Base-by-base conservation (phyloP, 2,113 vertebrate genomes). In the Girardinichthys multiradiatus region DNA sequence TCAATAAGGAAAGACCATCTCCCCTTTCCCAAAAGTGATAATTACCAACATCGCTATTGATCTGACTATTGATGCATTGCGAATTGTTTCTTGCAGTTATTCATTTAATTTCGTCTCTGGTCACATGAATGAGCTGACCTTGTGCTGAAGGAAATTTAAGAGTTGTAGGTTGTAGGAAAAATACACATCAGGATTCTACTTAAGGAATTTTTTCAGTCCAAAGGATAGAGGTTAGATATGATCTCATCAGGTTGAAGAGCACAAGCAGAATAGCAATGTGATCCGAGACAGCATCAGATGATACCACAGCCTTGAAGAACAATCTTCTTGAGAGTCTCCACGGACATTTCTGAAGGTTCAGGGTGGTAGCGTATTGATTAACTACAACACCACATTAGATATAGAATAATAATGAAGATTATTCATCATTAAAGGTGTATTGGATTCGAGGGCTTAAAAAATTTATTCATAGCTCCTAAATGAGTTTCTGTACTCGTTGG, bases 11-110 rank as follows among this genome's bases (percentile, higher is more conserved):
- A 90, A 92, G 74, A 87, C 81, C 90, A 90, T 90, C 89, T 92
- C 90, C 88, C 82, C 42, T 83, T 79, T 95, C 93, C 94, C 94
- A 88, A 90, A 92, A 94, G 93, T 94, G 90, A 94, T 93, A 93
- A 95, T 95, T 95, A 94, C 90, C 87, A 91, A 91, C 92, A 93
- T 92, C 82, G 78, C 85, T 93, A 94, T 95, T 82, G 94, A 95
- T 93, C 92, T 15, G 64, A 80, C 75, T 93, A 94, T 93, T 77
- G 94, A 95, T 93, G 92, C 89, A 87, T 92, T 30, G 78, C 93
- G 94, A 94, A 94, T 95, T 94, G 91, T 94, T 94, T 92, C 89
- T 84, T 74, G 77, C 83, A 74, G 82, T 90, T 92, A 91, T 93
- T 92, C 93, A 93, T 94, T 93, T 90, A 65, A 91, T 92, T 91